Evolutionary conservation across 2,113 vertebrate species (phyloP), one percentile per base, ranked within the genome.

Genomic region (Epinephelus cyanopodus): DNA sequence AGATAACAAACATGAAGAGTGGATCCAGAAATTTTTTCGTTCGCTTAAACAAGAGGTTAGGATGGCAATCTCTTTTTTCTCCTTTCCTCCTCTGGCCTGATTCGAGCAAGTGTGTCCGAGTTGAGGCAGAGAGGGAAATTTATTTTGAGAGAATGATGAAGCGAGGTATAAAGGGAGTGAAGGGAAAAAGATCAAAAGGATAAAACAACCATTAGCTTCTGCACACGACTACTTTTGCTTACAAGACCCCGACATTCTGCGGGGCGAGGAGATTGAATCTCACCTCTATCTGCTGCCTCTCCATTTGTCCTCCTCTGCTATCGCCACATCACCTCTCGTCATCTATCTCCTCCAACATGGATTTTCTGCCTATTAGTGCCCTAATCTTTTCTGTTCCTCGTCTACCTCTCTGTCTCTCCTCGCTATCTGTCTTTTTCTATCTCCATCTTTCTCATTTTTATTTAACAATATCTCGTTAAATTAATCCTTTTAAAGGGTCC

Each of bases 201-300:
- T 94, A 91, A 92, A 93, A 87, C 74, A 90, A 82, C 85, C 87
- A 92, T 95, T 93, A 93, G 86, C 88, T 89, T 91, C 77, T 86
- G 87, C 81, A 82, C 74, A 84, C 82, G 75, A 82, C 89, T 88
- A 66, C 85, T 90, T 92, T 84, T 77, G 84, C 89, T 91, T 74
- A 75, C 72, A 73, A 90, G 89, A 74, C 81, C 88, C 77, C 65
- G 76, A 84, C 86, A 82, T 83, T 92, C 70, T 83, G 81, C 65
- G 45, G 87, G 88, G 88, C 71, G 73, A 89, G 79, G 84, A 87
- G 92, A 93, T 92, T 85, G 82, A 89, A 88, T 91, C 90, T 89
- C 85, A 74, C 82, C 83, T 89, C 87, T 77, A 84, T 86, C 74
- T 90, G 88, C 85, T 78, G 67, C 86, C 70, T 87, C 70, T 84